Percentiles rank a stretch among this genome's conserved stretches.
phyloP scores from a whole-genome alignment of 2,113 vertebrate species.

The Choloepus hoffmanni region DNA sequence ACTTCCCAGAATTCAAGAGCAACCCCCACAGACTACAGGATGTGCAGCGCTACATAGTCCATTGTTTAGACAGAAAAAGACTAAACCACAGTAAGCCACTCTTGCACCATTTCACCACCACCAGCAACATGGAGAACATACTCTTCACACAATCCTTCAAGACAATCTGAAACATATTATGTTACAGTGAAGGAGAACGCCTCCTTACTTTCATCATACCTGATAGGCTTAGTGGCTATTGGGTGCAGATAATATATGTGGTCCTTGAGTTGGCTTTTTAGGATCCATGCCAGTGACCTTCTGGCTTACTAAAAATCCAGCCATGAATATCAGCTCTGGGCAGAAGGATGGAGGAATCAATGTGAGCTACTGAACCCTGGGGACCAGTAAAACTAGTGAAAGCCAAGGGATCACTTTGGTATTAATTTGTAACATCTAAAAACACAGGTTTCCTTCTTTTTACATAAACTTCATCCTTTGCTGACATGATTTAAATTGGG shows the following conservation, averaged over 20 bases:
- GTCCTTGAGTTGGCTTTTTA: conserved; percentile 65
- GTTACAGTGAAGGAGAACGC: conserved; percentile 92
- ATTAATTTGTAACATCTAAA: conserved; percentile 71
- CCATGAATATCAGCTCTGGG: conserved; percentile 74
- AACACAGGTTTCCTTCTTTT: conserved; percentile 76
- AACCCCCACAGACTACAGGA: conserved; percentile 94
- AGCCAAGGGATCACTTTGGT: conserved; percentile 46
- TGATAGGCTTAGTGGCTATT: neutral
- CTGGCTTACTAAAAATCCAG: conserved; percentile 79
- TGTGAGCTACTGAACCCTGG: conserved; percentile 86
- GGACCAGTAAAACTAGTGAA: conserved; percentile 87
- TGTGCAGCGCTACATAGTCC: conserved; percentile 95
- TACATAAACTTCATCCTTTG: conserved; percentile 44
- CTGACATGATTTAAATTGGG: conserved; percentile 20
- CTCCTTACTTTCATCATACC: neutral
- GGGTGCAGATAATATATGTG: conserved; percentile 57
- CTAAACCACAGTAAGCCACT: conserved; percentile 95
- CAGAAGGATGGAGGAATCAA: conserved; percentile 74
- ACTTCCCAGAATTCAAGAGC: conserved; percentile 96
- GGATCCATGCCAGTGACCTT: conserved; percentile 60
- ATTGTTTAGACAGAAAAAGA: conserved; percentile 94
- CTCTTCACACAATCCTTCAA: conserved; percentile 98
- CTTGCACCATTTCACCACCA: conserved; percentile 98
- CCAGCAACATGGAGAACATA: conserved; percentile 98
- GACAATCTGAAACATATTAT: conserved; percentile 98